phyloP scores from a whole-genome alignment of 64 coral and sea anemone species.

The Porites lutea region DNA sequence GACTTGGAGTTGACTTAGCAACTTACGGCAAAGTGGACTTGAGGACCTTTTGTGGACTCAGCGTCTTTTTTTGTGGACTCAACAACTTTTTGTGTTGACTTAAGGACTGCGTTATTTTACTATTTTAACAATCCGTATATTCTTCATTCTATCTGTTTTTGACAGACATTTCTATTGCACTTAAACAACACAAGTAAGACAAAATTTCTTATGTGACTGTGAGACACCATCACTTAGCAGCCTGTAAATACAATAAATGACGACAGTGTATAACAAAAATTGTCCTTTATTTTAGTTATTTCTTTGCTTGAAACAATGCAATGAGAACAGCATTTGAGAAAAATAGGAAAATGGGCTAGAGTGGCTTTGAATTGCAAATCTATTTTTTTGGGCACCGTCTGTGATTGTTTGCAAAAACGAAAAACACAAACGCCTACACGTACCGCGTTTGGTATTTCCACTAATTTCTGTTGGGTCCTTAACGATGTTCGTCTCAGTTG shows the following conservation, averaged over 20 bases:
- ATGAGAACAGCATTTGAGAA: neutral
- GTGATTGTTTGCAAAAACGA: neutral
- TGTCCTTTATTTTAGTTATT: neutral
- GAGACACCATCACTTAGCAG: neutral
- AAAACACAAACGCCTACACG: neutral
- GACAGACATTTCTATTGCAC: too few relatives aligned
- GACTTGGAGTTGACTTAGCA: neutral
- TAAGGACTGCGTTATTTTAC: neutral
- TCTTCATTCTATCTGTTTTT: neutral
- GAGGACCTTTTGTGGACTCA: neutral
- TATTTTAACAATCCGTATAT: neutral
- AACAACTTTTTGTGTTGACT: constrained; percentile 9
- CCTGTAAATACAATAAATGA: neutral
- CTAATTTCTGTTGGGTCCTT: neutral
- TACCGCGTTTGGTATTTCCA: neutral
- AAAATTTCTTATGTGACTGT: neutral
- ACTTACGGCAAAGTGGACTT: neutral
- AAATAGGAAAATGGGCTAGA: neutral
- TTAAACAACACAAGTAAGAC: neutral
- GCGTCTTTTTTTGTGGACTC: too few relatives aligned
- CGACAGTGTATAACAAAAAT: neutral
- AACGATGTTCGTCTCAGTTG: too few relatives aligned
- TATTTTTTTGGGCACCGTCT: neutral
- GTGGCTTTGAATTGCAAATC: neutral
- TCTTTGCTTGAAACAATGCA: neutral